phyloP scores from a whole-genome alignment of 2,797 vertebrate genomes.

The Synaphobranchus kaupii region DNA sequence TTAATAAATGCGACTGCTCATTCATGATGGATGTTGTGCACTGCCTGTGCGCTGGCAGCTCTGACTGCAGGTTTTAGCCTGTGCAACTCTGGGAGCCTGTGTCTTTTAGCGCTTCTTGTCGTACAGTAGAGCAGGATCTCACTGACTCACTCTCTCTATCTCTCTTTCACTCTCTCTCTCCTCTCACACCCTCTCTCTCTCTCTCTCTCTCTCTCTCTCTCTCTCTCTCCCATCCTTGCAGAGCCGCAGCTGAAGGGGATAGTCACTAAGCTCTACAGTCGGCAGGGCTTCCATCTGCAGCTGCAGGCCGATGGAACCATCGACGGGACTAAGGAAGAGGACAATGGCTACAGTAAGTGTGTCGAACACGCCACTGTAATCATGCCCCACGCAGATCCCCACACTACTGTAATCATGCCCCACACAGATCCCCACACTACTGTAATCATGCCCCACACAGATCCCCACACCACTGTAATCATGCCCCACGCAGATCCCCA shows the following conservation, averaged over 20 bases:
- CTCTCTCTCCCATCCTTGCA: slow-evolving; percentile 57
- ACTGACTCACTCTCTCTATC: slow-evolving; percentile 35
- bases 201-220: slow-evolving; percentile 24
- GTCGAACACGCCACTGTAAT: background rate
- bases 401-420: no score
- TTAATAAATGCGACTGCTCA: background rate
- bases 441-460: no score
- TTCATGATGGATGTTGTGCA: background rate
- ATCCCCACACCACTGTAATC: no score
- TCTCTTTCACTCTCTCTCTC: background rate
- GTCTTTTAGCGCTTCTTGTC: slow-evolving; percentile 21
- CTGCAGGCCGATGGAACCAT: slow-evolving; percentile 98
- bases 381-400: no score
- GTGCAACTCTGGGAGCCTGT: slow-evolving; percentile 27
- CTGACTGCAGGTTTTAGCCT: slow-evolving; percentile 32
- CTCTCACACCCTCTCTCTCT: slow-evolving; percentile 32
- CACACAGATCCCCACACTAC: no score
- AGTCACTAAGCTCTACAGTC: slow-evolving; percentile 98
- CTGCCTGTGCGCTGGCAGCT: slow-evolving; percentile 3
- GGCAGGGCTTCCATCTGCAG: slow-evolving; percentile 98
- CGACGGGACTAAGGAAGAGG: slow-evolving; percentile 98
- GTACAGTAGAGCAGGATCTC: slow-evolving; percentile 10
- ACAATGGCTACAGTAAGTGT: slow-evolving; percentile 96
- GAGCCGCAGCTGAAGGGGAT: slow-evolving; percentile 99
- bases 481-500: no score